Evolutionary conservation across 2,888 invertebrate species (phyloP).

Genomic region (Vesta saturnalis): DNA sequence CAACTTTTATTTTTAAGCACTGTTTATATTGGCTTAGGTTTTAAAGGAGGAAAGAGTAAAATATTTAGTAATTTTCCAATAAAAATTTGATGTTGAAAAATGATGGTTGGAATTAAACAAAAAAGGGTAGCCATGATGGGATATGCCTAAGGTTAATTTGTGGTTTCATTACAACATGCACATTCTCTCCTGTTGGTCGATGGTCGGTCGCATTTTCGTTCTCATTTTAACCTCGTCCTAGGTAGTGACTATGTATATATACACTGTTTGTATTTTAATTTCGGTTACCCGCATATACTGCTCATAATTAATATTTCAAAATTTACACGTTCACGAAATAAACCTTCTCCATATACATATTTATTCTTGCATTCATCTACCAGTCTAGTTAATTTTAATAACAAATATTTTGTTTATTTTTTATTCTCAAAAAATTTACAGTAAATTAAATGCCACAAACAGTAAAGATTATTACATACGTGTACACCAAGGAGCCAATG

Average conservation of each 20-base stretch:
- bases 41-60: not conserved
- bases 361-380: constrained; percentile 6
- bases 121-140: constrained; percentile 38
- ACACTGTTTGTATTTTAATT: constrained; percentile 29
- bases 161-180: constrained; percentile 42
- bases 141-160: constrained; percentile 46
- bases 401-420: not conserved
- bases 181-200: constrained; percentile 18
- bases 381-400: not conserved
- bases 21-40: not conserved
- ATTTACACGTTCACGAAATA: constrained; percentile 11
- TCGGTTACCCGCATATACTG: constrained; percentile 21
- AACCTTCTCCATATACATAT: not conserved
- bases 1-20: not conserved
- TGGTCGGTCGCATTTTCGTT: constrained; percentile 20
- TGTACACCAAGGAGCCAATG: not conserved
- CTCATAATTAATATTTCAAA: constrained; percentile 30
- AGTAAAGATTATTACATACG: not conserved
- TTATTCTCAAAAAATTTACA: not conserved
- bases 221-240: constrained; percentile 19
- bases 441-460: not conserved
- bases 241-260: not conserved
- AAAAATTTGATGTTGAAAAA: constrained; percentile 14
- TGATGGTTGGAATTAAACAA: constrained; percentile 27
- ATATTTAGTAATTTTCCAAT: not conserved